Evolutionary conservation across 1,140 invertebrate species (phyloP).

Genomic region (Cephus cinctus): DNA sequence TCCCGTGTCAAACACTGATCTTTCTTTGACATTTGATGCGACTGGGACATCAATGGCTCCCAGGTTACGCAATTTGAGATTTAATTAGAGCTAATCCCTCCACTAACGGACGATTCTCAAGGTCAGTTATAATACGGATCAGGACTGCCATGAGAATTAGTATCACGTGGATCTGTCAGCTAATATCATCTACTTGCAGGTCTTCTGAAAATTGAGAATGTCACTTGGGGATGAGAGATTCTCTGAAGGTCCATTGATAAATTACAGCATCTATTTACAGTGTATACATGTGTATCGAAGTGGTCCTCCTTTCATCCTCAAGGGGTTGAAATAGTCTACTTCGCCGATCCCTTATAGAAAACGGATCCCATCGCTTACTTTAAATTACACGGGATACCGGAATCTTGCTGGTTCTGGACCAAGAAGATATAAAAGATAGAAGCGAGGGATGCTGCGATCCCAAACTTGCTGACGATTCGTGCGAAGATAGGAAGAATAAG

Average conservation of each 20-base stretch:
- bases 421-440: background rate
- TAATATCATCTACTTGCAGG: slow-evolving; percentile 17
- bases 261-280: background rate
- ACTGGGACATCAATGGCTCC: slow-evolving; percentile 7
- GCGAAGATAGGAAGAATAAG: slow-evolving; percentile 1
- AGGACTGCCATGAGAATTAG: slow-evolving; percentile 33
- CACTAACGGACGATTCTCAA: slow-evolving; percentile 22
- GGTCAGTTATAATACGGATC: slow-evolving; percentile 29
- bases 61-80: slow-evolving; percentile 38
- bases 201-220: slow-evolving; percentile 33
- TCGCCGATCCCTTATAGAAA: no score
- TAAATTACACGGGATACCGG: no score
- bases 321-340: no score
- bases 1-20: slow-evolving; percentile 34
- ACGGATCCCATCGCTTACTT: no score
- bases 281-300: no score
- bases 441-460: no score
- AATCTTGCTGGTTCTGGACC: no score
- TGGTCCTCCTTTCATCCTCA: no score
- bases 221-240: no score
- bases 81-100: slow-evolving; percentile 41
- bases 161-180: slow-evolving; percentile 27
- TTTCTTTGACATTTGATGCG: slow-evolving; percentile 44
- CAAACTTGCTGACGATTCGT: slow-evolving; percentile 2
- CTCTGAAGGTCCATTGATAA: no score